phyloP scores from a whole-genome alignment of 1,140 invertebrate species.

The Drosophila cardini region DNA sequence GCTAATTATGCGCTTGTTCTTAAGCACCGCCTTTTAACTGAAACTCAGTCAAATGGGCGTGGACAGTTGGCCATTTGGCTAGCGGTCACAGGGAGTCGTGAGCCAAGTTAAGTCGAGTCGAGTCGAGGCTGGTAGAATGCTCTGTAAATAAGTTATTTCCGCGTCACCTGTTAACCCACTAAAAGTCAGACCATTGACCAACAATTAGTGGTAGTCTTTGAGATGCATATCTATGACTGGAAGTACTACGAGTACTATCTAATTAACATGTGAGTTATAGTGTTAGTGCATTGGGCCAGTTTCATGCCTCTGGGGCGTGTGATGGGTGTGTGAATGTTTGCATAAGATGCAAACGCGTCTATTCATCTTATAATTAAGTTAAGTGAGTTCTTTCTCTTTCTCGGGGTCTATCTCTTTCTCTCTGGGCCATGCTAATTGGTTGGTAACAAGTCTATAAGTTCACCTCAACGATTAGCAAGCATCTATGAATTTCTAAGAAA shows the following conservation, averaged over 20 bases:
- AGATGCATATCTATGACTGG: conserved; percentile 60
- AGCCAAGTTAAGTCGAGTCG: not conserved
- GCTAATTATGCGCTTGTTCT: conserved; percentile 70
- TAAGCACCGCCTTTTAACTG: conserved; percentile 41
- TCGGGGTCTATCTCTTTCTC: not conserved
- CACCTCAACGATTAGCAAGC: conserved; percentile 21
- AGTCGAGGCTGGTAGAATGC: not conserved
- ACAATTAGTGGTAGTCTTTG: conserved; percentile 56
- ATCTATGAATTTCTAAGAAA: conserved; percentile 13
- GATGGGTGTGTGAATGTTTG: conserved; percentile 43
- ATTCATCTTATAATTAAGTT: conserved; percentile 37
- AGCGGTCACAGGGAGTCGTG: conserved; percentile 70
- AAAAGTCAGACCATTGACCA: conserved; percentile 65
- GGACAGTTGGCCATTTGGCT: conserved; percentile 24
- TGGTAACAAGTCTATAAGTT: conserved; percentile 13
- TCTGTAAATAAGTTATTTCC: conserved; percentile 51
- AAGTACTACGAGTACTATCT: conserved; percentile 47
- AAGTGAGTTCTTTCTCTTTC: not conserved
- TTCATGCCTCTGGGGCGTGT: conserved; percentile 32
- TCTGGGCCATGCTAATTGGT: conserved; percentile 39
- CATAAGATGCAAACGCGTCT: conserved; percentile 4
- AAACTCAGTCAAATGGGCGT: conserved; percentile 43
- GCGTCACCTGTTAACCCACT: conserved; percentile 77
- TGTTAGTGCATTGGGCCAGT: conserved; percentile 22
- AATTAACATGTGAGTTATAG: conserved; percentile 69